Percentiles rank a stretch among this genome's conserved stretches.
phyloP scores from a whole-genome alignment of 1,140 invertebrate species.

The Drosophila trapezifrons region DNA sequence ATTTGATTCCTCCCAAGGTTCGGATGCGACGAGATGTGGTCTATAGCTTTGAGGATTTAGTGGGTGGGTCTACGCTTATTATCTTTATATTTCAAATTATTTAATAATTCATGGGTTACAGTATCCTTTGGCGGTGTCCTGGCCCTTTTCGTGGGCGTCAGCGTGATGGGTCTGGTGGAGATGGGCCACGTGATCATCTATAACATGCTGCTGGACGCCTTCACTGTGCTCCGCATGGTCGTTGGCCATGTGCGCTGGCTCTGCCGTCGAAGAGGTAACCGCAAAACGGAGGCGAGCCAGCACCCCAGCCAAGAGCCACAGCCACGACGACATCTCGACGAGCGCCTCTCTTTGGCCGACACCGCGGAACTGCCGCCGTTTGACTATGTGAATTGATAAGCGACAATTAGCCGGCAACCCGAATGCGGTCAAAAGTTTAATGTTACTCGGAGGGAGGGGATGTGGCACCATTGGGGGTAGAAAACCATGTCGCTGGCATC shows the following conservation, averaged over 20 bases:
- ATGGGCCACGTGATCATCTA: slow-evolving; percentile 57
- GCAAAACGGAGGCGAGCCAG: slow-evolving; percentile 2
- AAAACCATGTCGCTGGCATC: slow-evolving; percentile 55
- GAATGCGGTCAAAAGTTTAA: slow-evolving; percentile 79
- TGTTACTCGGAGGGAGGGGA: slow-evolving; percentile 46
- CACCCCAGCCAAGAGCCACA: neutral
- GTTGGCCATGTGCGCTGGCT: slow-evolving; percentile 15
- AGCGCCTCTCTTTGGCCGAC: slow-evolving; percentile 61
- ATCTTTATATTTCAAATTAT: neutral
- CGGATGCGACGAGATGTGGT: slow-evolving; percentile 82
- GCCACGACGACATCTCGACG: slow-evolving; percentile 21
- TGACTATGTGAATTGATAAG: slow-evolving; percentile 69
- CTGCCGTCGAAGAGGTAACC: slow-evolving; percentile 16
- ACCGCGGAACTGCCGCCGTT: slow-evolving; percentile 60
- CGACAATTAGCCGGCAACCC: slow-evolving; percentile 63
- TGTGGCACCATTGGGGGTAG: slow-evolving; percentile 53
- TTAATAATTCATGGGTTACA: neutral
- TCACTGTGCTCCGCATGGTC: slow-evolving; percentile 31
- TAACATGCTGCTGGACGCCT: slow-evolving; percentile 49
- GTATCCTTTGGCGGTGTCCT: slow-evolving; percentile 75
- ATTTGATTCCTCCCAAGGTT: slow-evolving; percentile 81
- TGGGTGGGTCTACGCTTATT: slow-evolving; percentile 40
- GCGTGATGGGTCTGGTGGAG: slow-evolving; percentile 62
- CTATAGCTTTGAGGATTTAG: slow-evolving; percentile 83
- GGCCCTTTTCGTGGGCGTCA: slow-evolving; percentile 69